Conservation (phyloP, 2,888 invertebrate species). For the Diplazon laetatorius region DNA sequence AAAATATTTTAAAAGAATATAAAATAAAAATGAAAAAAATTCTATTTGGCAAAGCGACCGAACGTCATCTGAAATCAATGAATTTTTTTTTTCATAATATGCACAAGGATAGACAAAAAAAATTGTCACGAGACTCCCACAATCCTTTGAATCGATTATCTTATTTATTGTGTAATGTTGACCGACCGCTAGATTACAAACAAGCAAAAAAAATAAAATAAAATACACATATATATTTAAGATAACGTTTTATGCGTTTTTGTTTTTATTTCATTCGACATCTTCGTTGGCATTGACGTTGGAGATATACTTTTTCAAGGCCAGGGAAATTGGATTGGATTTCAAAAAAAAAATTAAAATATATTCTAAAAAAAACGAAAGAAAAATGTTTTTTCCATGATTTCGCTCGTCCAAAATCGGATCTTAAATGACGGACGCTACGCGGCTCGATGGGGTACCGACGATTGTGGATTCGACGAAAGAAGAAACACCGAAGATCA, state of each 20-base stretch:
- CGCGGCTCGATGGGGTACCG: not conserved
- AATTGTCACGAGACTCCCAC: constrained; percentile 17
- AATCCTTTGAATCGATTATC: constrained; percentile 1
- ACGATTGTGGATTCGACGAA: not conserved
- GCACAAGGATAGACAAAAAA: constrained; percentile 1
- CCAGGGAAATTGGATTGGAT: not conserved
- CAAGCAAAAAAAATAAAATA: no score
- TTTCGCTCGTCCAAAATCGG: not conserved
- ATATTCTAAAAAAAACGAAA: no score
- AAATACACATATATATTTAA: constrained; percentile 41
- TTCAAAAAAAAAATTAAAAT: no score
- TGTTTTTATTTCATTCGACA: constrained; percentile 1
- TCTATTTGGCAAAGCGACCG: constrained; percentile 16
- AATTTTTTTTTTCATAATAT: no score
- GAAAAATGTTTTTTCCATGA: constrained; percentile 13
- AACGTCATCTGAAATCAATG: not conserved
- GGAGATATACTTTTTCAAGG: not conserved
- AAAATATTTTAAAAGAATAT: not conserved
- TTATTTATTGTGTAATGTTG: constrained; percentile 34
- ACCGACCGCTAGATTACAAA: constrained; percentile 33
- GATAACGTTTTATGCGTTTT: constrained; percentile 26
- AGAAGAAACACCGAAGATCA: constrained; percentile 43
- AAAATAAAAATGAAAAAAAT: not conserved
- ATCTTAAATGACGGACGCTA: constrained; percentile 8
- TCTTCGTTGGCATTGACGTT: not conserved